A percentile compares a stretch with the other conserved stretches of the same genome.
phyloP scores from a whole-genome alignment of 2,888 invertebrate genomes.

The Nemotelus nigrinus region DNA sequence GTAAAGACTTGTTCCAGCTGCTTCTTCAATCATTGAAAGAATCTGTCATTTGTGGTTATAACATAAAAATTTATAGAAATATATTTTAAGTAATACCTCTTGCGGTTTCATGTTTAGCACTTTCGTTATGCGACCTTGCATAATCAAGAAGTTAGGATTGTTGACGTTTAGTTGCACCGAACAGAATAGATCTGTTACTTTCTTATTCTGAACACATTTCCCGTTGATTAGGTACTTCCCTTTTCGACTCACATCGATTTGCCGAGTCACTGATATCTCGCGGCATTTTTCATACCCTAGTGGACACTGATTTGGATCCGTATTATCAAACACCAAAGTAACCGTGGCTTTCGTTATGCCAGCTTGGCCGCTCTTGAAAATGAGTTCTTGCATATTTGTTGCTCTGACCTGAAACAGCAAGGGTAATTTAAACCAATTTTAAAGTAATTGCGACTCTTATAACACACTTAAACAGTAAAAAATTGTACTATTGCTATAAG shows the following conservation, averaged over 20 bases:
- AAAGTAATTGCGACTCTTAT: too few relatives aligned
- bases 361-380: constrained; percentile 97
- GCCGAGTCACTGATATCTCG: constrained; percentile 92
- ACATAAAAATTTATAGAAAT: neutral
- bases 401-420: constrained; percentile 79
- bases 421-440: too few relatives aligned
- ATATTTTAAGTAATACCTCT: constrained; percentile 71
- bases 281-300: constrained; percentile 90
- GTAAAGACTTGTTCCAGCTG: constrained; percentile 97
- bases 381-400: constrained; percentile 88
- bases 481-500: too few relatives aligned
- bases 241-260: constrained; percentile 85
- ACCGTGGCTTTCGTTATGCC: constrained; percentile 96
- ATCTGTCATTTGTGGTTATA: constrained; percentile 68
- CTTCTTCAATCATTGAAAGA: constrained; percentile 97
- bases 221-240: constrained; percentile 96
- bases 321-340: constrained; percentile 94
- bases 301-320: constrained; percentile 81
- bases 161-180: constrained; percentile 98
- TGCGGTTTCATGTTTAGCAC: constrained; percentile 98
- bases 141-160: constrained; percentile 98
- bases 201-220: constrained; percentile 85
- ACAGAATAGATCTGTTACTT: constrained; percentile 94
- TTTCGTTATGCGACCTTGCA: constrained; percentile 99
- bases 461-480: too few relatives aligned